Evolutionary conservation across 2,888 invertebrate genomes (phyloP).

Genomic region (Calameuta idolon): DNA sequence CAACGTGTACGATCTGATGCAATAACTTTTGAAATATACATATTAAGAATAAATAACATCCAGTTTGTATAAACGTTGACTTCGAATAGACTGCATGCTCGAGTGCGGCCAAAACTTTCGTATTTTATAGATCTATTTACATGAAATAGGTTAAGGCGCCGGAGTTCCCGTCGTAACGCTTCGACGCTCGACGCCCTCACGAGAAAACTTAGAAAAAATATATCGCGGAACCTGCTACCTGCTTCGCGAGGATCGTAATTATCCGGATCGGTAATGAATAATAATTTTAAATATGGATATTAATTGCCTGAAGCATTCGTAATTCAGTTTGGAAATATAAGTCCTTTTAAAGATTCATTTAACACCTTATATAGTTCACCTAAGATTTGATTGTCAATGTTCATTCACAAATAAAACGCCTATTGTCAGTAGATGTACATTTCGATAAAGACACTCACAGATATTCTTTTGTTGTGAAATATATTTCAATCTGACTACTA

Average conservation of each 20-base stretch:
- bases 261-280: background rate
- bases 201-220: background rate
- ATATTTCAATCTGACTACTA: background rate
- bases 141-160: constrained; percentile 9
- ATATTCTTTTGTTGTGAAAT: background rate
- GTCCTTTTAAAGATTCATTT: background rate
- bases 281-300: background rate
- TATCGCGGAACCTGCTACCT: background rate
- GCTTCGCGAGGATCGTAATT: background rate
- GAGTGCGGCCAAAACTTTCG: background rate
- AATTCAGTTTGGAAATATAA: too few relatives aligned
- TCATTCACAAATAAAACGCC: background rate
- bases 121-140: constrained; percentile 10
- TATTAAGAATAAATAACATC: background rate
- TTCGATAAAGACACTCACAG: background rate
- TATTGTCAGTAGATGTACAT: background rate
- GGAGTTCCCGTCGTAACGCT: background rate
- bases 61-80: background rate
- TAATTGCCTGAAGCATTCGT: background rate
- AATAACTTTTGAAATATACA: background rate
- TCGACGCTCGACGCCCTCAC: background rate
- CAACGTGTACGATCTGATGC: background rate
- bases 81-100: background rate
- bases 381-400: background rate
- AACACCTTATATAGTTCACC: background rate